Percentiles rank a stretch among this genome's conserved stretches.
These are phyloP conservation scores for Ophraella communa DNA, from an alignment of 2,888 invertebrate genomes.

Conservation along the genomic window DNA sequence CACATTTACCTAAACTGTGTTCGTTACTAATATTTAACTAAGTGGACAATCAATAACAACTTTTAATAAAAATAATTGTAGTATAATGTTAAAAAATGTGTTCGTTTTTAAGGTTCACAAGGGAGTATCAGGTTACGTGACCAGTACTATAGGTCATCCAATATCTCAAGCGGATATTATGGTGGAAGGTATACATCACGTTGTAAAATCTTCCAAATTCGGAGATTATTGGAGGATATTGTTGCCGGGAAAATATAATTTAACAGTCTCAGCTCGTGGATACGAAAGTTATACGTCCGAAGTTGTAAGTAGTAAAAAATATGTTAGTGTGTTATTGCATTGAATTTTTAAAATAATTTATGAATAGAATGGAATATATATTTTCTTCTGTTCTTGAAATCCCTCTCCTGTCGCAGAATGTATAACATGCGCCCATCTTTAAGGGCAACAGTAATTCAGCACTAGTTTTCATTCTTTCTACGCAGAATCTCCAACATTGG, in stretches of 20 bases:
- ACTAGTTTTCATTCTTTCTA: no score
- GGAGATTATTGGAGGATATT: conserved; percentile 96
- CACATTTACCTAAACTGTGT: no score
- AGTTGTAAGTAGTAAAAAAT: conserved; percentile 60
- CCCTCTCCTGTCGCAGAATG: no score
- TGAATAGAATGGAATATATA: no score
- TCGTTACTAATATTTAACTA: no score
- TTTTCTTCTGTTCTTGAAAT: no score
- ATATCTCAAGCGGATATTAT: conserved; percentile 76
- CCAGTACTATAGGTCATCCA: conserved; percentile 78
- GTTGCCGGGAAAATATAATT: conserved; percentile 82
- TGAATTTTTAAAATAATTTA: background rate
- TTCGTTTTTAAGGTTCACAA: conserved; percentile 74
- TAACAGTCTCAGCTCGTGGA: conserved; percentile 77
- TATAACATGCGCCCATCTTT: no score
- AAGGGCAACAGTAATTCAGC: no score
- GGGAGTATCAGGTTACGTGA: conserved; percentile 85
- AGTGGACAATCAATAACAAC: no score
- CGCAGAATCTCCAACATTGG: no score
- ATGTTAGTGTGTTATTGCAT: background rate
- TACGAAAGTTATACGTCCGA: conserved; percentile 70
- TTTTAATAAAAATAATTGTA: no score
- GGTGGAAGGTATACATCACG: conserved; percentile 78
- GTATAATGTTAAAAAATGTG: background rate
- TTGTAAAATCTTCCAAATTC: conserved; percentile 68